A percentile compares a stretch with the other conserved stretches of the same genome.
Conservation (phyloP, 2,113 vertebrate species). For the Silurus meridionalis region DNA sequence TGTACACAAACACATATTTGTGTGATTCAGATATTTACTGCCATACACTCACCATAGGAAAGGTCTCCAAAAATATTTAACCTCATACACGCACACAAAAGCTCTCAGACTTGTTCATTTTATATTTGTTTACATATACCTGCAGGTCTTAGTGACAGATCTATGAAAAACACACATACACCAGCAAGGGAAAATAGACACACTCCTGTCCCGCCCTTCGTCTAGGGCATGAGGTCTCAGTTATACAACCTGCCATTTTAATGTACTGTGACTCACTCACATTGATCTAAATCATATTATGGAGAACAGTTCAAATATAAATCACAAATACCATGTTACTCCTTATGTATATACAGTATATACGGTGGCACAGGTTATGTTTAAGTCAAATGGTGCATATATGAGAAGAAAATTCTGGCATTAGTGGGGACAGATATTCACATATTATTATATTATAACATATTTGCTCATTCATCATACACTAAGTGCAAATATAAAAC, state of each 20-base stretch:
- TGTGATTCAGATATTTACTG: constrained; percentile 22
- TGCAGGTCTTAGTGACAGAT: neutral
- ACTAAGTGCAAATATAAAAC: neutral
- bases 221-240: constrained; percentile 14
- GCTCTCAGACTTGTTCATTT: constrained; percentile 6
- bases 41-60: constrained; percentile 19
- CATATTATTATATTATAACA: neutral
- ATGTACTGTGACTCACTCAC: constrained; percentile 49
- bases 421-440: neutral
- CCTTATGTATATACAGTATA: neutral
- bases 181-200: constrained; percentile 47
- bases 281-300: constrained; percentile 32
- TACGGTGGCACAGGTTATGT: neutral
- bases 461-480: neutral
- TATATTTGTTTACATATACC: neutral
- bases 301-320: constrained; percentile 5
- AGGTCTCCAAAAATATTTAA: neutral
- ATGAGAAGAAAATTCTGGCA: neutral
- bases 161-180: constrained; percentile 13
- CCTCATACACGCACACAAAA: constrained; percentile 6
- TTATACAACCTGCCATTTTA: constrained; percentile 40
- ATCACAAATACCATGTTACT: neutral
- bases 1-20: constrained; percentile 5
- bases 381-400: neutral
- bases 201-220: constrained; percentile 19